Evolutionary conservation across 2,888 invertebrate species (phyloP), one percentile per base, ranked within the genome.

Genomic region (Temnothorax rugatulus): DNA sequence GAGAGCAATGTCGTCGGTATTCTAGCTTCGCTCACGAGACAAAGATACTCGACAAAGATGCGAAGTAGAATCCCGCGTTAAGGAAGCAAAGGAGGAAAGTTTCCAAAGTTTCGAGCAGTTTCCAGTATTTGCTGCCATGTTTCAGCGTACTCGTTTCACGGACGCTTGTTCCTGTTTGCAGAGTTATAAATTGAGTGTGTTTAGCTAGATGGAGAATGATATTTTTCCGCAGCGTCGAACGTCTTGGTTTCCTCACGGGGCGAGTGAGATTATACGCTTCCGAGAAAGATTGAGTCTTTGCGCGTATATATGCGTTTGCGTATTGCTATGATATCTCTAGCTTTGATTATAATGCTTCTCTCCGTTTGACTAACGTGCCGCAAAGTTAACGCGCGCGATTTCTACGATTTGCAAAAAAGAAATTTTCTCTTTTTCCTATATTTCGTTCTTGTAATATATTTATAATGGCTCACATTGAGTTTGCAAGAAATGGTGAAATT

Each of bases 21-120:
- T 90, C 84, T 83, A 85, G 86, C 85, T 84, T 84, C 83, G 77
- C 61, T 84, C 74, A 85, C 69, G 84, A 82, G 83, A 54, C 75
- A 84, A 88, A 86, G 86, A 90, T 87, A 89, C 86, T 86, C 87
- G 74, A 84, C 86, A 84, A 88, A 83, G 90, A 85, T 82, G 87
- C 57, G 85, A 85, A 88, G 84, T 64, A 81, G 75, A 86, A 84
- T 88, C 84, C 84, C 69, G 86, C 86, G 84, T 90, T 88, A 90
- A 86, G 87, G 85, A 88, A 90, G 86, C 82, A 86, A 86, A 84
- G 77, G 83, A 84, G 76, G 82, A 75, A 85, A 89, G 84, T 86
- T 89, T 71, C 83, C 75, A 69, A 90, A 90, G 87, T 90, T 87
- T 69, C 86, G 66, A 50, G 75, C 75, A 88, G 86, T 86, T 87